Conservation (phyloP, 1,140 invertebrate genomes). For the Goniozus legneri region DNA sequence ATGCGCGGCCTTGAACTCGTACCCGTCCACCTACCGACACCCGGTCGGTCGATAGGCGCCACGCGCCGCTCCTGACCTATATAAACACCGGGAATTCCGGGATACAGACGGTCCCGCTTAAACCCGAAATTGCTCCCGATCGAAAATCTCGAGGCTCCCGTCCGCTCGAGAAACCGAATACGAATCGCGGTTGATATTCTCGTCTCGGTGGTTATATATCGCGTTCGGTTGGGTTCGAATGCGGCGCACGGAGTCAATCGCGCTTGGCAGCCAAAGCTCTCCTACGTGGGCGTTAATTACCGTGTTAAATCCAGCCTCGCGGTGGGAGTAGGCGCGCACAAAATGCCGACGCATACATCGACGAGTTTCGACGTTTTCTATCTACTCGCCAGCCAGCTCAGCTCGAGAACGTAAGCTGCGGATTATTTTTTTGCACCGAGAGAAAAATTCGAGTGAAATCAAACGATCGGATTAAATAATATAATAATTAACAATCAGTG, state of each 20-base stretch:
- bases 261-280: slow-evolving; percentile 6
- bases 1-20: slow-evolving; percentile 45
- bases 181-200: too few relatives aligned
- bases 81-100: slow-evolving; percentile 26
- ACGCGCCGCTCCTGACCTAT: slow-evolving; percentile 37
- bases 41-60: slow-evolving; percentile 41
- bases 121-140: too few relatives aligned
- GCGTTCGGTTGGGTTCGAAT: slow-evolving; percentile 1
- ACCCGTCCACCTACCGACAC: too few relatives aligned
- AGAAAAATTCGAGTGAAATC: too few relatives aligned
- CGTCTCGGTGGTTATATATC: not conserved
- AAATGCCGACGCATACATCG: slow-evolving; percentile 22
- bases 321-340: slow-evolving; percentile 18
- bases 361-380: too few relatives aligned
- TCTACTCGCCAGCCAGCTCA: too few relatives aligned
- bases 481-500: too few relatives aligned
- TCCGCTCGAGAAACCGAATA: not conserved
- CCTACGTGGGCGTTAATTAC: slow-evolving; percentile 29
- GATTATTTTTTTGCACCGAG: too few relatives aligned
- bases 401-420: too few relatives aligned
- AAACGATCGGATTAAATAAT: too few relatives aligned
- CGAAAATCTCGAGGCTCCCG: too few relatives aligned
- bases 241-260: slow-evolving; percentile 22
- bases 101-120: slow-evolving; percentile 1
- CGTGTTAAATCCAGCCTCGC: slow-evolving; percentile 19